phyloP scores from a whole-genome alignment of 2,113 vertebrate species.

The Archilochus colubris region DNA sequence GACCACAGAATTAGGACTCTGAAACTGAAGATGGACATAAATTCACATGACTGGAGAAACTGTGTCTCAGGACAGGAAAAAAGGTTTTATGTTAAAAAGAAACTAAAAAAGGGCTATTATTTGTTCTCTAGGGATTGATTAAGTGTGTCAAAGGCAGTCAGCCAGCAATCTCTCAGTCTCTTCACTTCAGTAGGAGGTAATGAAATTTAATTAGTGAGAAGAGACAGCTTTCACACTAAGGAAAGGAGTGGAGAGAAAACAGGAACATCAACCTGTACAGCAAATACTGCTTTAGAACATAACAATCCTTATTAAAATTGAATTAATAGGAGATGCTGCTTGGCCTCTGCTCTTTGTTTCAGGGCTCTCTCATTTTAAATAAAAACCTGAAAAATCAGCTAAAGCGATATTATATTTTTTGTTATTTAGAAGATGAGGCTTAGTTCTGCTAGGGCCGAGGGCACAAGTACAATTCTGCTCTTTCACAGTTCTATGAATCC shows the following conservation, averaged over 20 bases:
- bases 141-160: slow-evolving; percentile 63
- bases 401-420: slow-evolving; percentile 32
- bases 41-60: background rate
- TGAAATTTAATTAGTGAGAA: slow-evolving; percentile 79
- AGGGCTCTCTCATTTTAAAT: slow-evolving; percentile 40
- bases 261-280: slow-evolving; percentile 2
- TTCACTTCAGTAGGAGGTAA: slow-evolving; percentile 69
- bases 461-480: background rate
- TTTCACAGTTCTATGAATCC: background rate
- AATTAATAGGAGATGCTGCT: slow-evolving; percentile 57
- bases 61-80: background rate
- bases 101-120: slow-evolving; percentile 29
- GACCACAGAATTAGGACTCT: background rate
- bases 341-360: slow-evolving; percentile 44
- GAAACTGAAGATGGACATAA: background rate
- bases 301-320: slow-evolving; percentile 63
- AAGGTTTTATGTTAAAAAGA: slow-evolving; percentile 18
- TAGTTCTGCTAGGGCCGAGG: slow-evolving; percentile 51
- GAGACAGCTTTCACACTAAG: slow-evolving; percentile 70
- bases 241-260: slow-evolving; percentile 41
- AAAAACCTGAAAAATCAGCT: slow-evolving; percentile 2
- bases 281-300: slow-evolving; percentile 41
- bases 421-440: slow-evolving; percentile 25
- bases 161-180: slow-evolving; percentile 62
- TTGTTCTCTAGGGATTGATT: slow-evolving; percentile 67